Evolutionary conservation across 1,140 invertebrate genomes (phyloP), one percentile per base, ranked within the genome.

Genomic region (Plectrocnemia conspersa): DNA sequence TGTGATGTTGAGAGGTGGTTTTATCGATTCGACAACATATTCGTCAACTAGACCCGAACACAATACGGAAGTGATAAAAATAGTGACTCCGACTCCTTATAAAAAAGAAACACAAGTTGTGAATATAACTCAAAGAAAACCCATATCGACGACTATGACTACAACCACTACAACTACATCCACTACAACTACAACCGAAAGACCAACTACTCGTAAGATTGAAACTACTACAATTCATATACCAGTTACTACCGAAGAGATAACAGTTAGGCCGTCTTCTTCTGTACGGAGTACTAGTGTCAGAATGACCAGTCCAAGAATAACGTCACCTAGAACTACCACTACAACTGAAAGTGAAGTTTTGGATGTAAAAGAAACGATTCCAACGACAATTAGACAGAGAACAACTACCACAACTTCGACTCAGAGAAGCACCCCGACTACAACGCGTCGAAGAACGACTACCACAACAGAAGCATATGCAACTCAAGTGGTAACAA

Each of bases 171-270:
- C 53, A 25, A 63, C 59, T 10, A 48, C 58, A 4, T 71, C 73
- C 58, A 70, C 69, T 18, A 72, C 52, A 52, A 68, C 69, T 15
- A 64, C 69, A 19, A 66, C 64, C 38, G 49, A 59, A 21, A 63
- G 42, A 54, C 33, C 58, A 18, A 49, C 16, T 18, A 42, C 13
- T 18, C 19, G 19, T 10, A 46, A 15, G 13, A 33, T 16, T 23
- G 29, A 32, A 9, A 40, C 18, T 19, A 27, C 33, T 23, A 47
- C 42, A 15, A 21, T 13, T 19, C 15, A 24, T 29, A 21, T 21
- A 35, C 19, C 56, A 44, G 44, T 45, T 40, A 52, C 52, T 24
- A 49, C 53, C 16, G 4, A 21, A 40, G 24, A n/a, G 29, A 35
- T 22, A 45, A 38, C 16, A 32, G 18, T 35, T 29, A 38, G 6